These are phyloP conservation scores for Chiroxiphia lanceolata DNA, from an alignment of 2,797 vertebrate genomes.

Conservation along the genomic window DNA sequence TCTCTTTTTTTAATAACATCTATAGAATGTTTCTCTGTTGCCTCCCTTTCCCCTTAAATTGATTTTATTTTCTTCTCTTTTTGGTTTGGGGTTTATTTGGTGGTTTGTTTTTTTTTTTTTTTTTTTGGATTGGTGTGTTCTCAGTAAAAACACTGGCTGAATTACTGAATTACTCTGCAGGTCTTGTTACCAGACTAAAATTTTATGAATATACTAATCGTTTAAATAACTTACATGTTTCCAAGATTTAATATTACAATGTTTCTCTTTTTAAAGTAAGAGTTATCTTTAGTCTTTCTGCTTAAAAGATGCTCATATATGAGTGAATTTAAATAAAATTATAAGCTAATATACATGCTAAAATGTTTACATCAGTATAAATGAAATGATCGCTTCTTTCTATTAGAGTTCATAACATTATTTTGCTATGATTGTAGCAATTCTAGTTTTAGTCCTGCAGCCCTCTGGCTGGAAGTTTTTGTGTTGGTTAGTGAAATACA, in stretches of 20 bases:
- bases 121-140: not conserved
- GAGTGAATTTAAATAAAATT: not conserved
- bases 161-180: not conserved
- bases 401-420: not conserved
- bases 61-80: not conserved
- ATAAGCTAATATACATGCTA: not conserved
- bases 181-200: not conserved
- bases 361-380: not conserved
- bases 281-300: not conserved
- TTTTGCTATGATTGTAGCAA: not conserved
- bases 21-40: not conserved
- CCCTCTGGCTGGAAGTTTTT: not conserved
- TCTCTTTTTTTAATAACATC: not conserved
- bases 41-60: not conserved
- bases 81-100: not conserved
- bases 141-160: not conserved
- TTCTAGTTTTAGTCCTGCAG: not conserved
- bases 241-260: not conserved
- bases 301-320: not conserved
- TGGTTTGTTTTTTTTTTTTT: not conserved
- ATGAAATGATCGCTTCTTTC: accelerated
- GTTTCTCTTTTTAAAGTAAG: not conserved
- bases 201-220: not conserved
- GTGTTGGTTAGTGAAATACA: not conserved
- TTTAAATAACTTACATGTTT: not conserved